phyloP scores from a whole-genome alignment of 2,797 vertebrate species.

The Botia kubotai region DNA sequence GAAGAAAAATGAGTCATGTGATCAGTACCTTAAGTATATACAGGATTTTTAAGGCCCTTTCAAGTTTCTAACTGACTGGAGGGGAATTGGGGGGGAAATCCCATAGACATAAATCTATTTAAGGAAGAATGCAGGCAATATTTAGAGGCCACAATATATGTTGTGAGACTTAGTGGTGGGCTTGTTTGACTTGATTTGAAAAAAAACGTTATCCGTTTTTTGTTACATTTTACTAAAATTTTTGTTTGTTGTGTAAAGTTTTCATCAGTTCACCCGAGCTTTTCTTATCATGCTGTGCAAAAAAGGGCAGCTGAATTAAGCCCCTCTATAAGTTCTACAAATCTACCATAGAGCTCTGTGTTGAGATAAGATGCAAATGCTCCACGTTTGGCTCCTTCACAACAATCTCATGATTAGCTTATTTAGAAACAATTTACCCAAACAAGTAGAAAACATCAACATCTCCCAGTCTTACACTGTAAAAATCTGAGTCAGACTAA shows the following conservation, averaged over 20 bases:
- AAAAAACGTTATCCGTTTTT: too few species aligned
- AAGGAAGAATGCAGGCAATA: too few species aligned
- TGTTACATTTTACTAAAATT: background rate
- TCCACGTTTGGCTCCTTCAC: conserved; percentile 59
- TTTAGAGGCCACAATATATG: too few species aligned
- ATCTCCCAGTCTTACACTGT: conserved; percentile 63
- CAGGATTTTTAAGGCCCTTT: too few species aligned
- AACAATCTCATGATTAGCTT: conserved; percentile 69
- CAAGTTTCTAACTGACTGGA: too few species aligned
- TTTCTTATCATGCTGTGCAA: conserved; percentile 8
- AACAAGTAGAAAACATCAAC: conserved; percentile 70
- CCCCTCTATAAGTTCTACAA: conserved; percentile 42
- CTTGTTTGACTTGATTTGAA: too few species aligned
- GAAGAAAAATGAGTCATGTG: too few species aligned
- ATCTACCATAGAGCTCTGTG: conserved; percentile 42
- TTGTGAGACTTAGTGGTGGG: too few species aligned
- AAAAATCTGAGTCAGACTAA: conserved; percentile 50
- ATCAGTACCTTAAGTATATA: too few species aligned
- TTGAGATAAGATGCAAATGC: conserved; percentile 50
- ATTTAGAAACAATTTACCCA: conserved; percentile 73
- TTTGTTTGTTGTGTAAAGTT: background rate
- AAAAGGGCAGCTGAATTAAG: conserved; percentile 39
- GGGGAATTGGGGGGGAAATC: too few species aligned
- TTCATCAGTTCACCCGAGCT: background rate
- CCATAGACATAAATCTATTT: too few species aligned